Conservation (phyloP, 2,113 vertebrate genomes). For the Pomatostomus ruficeps region DNA sequence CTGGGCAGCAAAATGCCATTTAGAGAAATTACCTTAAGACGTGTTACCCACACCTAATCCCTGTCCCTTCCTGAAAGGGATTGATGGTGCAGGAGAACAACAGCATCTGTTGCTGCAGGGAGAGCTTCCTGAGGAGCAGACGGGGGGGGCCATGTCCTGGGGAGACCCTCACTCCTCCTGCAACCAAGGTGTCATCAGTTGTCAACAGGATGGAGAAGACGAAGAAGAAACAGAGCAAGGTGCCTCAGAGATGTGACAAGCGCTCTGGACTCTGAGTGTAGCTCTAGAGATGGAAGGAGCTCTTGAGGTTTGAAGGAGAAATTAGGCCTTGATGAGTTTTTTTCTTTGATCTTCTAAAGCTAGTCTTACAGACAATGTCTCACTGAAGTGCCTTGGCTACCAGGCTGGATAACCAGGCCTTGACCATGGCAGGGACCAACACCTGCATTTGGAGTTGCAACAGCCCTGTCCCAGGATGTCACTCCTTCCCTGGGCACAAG, state of each 20-base stretch:
- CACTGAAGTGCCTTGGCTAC: background rate
- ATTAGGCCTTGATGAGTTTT: background rate
- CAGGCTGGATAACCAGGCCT: background rate
- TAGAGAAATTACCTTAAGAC: background rate
- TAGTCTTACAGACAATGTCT: background rate
- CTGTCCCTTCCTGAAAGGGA: background rate
- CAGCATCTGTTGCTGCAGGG: slow-evolving; percentile 20
- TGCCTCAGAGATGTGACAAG: background rate
- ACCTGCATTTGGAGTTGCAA: rapidly evolving
- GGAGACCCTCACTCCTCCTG: background rate
- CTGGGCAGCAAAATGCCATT: background rate
- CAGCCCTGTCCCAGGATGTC: background rate
- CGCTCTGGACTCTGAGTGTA: rapidly evolving
- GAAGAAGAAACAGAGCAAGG: background rate
- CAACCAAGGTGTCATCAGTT: background rate
- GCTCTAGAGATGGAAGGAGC: background rate
- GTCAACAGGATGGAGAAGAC: background rate
- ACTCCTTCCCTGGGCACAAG: background rate
- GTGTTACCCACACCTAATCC: background rate
- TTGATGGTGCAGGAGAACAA: background rate
- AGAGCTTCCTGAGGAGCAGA: background rate
- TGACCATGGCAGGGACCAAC: background rate
- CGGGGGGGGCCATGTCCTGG: background rate
- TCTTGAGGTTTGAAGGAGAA: background rate
- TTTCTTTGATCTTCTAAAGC: background rate